Percentiles rank a stretch among this genome's conserved stretches.
These are phyloP conservation scores for Choristoneura fumiferana DNA, from an alignment of 1,140 invertebrate species.

Conservation along the genomic window DNA sequence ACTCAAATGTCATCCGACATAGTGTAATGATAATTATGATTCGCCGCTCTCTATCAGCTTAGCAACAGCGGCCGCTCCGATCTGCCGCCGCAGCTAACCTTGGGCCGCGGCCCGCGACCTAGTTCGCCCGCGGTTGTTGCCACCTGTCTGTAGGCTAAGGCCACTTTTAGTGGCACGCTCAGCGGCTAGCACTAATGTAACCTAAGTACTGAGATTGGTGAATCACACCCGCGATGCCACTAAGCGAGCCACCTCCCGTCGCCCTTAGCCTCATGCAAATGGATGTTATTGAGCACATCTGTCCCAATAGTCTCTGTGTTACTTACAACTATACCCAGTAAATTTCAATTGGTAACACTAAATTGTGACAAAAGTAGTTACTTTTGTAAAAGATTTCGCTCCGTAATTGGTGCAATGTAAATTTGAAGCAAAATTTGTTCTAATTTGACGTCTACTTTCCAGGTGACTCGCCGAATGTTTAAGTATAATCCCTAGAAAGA, in stretches of 20 bases:
- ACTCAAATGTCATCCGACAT: no score
- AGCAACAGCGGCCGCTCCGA: slow-evolving; percentile 1
- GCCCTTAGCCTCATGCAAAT: slow-evolving; percentile 24
- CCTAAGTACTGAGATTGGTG: no score
- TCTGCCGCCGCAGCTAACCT: slow-evolving; percentile 17
- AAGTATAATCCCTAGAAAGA: slow-evolving; percentile 71
- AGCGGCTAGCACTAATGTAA: no score
- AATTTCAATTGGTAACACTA: slow-evolving; percentile 59
- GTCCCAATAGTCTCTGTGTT: slow-evolving; percentile 44
- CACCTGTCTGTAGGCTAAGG: slow-evolving; percentile 41
- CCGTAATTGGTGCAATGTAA: slow-evolving; percentile 61
- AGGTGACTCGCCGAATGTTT: slow-evolving; percentile 76
- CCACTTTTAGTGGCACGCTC: no score
- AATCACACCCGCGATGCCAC: no score
- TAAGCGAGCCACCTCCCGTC: no score
- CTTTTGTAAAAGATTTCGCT: slow-evolving; percentile 22
- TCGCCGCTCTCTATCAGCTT: slow-evolving; percentile 3
- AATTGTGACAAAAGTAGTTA: slow-evolving; percentile 57
- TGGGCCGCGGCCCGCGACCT: slow-evolving; percentile 23
- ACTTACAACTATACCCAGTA: slow-evolving; percentile 37
- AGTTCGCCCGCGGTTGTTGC: slow-evolving; percentile 30
- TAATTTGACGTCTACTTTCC: slow-evolving; percentile 77
- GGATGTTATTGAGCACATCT: slow-evolving; percentile 61
- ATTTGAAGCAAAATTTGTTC: slow-evolving; percentile 72
- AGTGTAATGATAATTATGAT: no score